These are phyloP conservation scores for Nannobrachium achirus DNA, from an alignment of 2,113 vertebrate species.

Conservation along the genomic window DNA sequence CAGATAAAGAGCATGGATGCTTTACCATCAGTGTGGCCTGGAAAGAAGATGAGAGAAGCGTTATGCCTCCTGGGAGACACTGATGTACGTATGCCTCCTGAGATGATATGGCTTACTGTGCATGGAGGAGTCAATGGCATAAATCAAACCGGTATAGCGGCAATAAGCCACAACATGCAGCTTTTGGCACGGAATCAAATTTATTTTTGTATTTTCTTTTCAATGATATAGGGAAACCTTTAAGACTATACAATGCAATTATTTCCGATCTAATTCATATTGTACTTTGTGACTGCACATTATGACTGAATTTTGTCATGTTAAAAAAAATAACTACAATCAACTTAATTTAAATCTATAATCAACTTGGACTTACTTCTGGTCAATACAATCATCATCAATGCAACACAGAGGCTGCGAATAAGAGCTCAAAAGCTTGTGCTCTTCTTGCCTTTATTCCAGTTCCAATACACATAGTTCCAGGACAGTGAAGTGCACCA, in stretches of 20 bases:
- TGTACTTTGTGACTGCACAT: neutral
- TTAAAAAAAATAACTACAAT: no score
- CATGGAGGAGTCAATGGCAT: constrained; percentile 10
- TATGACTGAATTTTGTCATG: neutral
- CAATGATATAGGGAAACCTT: neutral
- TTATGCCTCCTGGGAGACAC: constrained; percentile 25
- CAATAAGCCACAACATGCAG: neutral
- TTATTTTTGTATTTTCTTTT: neutral
- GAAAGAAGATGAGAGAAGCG: constrained; percentile 28
- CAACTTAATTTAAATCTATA: no score
- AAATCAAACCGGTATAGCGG: constrained; percentile 29
- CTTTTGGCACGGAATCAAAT: neutral
- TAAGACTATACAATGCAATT: neutral
- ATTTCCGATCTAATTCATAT: neutral
- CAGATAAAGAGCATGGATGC: constrained; percentile 8
- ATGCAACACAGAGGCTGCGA: no score
- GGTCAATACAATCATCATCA: no score
- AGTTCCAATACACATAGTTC: no score
- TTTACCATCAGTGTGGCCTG: constrained; percentile 20
- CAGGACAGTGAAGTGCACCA: no score
- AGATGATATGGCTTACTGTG: constrained; percentile 18
- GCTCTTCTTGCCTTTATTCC: no score
- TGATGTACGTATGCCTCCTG: constrained; percentile 8
- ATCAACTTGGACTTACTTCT: no score
- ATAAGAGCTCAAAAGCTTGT: no score